Evolutionary conservation across 2,888 invertebrate genomes (phyloP).

Genomic region (Erebia epiphron): DNA sequence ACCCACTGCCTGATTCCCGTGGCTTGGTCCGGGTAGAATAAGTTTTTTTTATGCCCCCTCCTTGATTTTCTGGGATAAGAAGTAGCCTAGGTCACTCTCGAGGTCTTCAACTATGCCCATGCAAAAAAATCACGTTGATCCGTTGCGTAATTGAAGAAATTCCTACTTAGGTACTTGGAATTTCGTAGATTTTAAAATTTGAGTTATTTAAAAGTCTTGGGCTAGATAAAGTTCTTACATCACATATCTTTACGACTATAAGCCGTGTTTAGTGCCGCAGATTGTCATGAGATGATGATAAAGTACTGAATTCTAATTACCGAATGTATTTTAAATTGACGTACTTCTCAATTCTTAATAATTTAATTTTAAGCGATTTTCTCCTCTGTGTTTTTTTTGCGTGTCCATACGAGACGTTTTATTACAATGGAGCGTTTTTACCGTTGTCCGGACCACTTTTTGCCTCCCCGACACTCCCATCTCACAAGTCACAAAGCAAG

Average conservation of each 20-base stretch:
- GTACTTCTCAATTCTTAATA: background rate
- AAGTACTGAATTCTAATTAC: background rate
- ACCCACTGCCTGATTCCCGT: too few species aligned
- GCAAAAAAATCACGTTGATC: too few species aligned
- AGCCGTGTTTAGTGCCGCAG: background rate
- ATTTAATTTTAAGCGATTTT: background rate
- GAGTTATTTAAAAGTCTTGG: too few species aligned
- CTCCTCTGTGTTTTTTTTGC: background rate
- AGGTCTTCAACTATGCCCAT: too few species aligned
- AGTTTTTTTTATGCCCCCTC: too few species aligned
- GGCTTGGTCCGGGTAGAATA: too few species aligned
- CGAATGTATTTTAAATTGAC: too few species aligned
- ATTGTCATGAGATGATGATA: background rate
- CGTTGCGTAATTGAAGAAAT: too few species aligned
- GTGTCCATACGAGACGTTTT: background rate
- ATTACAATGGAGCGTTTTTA: background rate
- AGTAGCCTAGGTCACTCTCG: too few species aligned
- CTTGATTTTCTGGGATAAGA: too few species aligned
- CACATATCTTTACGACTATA: background rate
- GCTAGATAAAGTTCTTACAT: background rate
- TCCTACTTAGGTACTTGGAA: too few species aligned
- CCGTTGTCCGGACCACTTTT: conserved; percentile 24
- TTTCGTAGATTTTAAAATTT: too few species aligned
- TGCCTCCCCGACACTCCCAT: conserved; percentile 22
- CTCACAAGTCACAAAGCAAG: conserved; percentile 11